Evolutionary conservation across 2,113 vertebrate genomes (phyloP).

Genomic region (Terrapene triunguis): DNA sequence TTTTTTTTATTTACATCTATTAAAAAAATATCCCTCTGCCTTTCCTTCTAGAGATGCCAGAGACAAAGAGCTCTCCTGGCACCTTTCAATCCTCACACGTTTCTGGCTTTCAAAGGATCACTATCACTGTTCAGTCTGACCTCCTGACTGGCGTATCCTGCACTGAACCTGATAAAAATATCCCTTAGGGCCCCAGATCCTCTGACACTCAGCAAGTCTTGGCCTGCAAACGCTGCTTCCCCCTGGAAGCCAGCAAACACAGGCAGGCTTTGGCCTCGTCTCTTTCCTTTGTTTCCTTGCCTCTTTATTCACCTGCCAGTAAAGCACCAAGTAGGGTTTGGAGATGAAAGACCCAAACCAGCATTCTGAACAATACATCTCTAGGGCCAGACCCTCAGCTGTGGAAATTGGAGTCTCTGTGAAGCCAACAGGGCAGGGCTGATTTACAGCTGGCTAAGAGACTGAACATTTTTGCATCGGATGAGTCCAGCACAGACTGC

Average conservation of each 20-base stretch:
- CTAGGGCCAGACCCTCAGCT: not conserved
- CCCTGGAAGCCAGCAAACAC: fast-evolving
- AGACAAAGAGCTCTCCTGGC: not conserved
- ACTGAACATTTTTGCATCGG: not conserved
- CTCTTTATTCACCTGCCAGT: not conserved
- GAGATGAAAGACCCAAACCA: not conserved
- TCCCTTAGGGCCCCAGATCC: not conserved
- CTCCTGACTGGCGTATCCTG: fast-evolving
- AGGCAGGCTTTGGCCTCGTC: fast-evolving
- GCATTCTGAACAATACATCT: not conserved
- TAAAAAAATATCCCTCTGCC: slow-evolving; percentile 24
- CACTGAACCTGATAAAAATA: no score
- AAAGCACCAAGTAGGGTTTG: not conserved
- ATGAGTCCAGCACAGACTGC: not conserved
- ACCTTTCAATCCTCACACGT: fast-evolving
- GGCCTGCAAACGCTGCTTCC: not conserved
- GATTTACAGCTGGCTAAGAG: not conserved
- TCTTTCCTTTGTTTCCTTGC: not conserved
- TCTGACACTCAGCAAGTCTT: fast-evolving
- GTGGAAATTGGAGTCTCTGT: not conserved
- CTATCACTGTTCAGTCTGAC: fast-evolving
- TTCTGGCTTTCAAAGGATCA: not conserved
- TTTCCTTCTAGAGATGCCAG: slow-evolving; percentile 23
- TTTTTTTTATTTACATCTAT: slow-evolving; percentile 75
- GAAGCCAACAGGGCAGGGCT: not conserved